Conservation (phyloP, 2,113 vertebrate species). For the Colistium nudipinnis region DNA sequence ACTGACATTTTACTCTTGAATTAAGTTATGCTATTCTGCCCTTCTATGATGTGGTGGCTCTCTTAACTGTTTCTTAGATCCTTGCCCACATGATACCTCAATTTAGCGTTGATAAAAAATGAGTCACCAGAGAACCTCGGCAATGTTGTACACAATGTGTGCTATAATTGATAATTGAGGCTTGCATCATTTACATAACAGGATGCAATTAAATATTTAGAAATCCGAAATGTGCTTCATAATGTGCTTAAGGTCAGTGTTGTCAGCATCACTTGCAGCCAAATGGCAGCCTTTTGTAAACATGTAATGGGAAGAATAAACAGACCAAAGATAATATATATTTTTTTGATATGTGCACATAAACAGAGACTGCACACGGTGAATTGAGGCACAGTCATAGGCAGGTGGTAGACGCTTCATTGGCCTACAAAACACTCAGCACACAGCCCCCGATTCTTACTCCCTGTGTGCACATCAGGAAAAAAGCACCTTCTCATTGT, state of each 20-base stretch:
- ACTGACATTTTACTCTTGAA: constrained; percentile 65
- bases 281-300: constrained; percentile 50
- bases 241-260: constrained; percentile 52
- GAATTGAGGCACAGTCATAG: constrained; percentile 9
- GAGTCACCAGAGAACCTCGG: constrained; percentile 15
- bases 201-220: constrained; percentile 65
- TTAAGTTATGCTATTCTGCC: constrained; percentile 51
- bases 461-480: constrained; percentile 11
- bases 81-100: constrained; percentile 39
- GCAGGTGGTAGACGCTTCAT: constrained; percentile 13
- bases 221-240: constrained; percentile 44
- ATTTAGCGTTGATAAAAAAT: constrained; percentile 52
- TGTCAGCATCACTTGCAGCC: constrained; percentile 24
- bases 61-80: constrained; percentile 23
- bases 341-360: constrained; percentile 45
- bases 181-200: constrained; percentile 51
- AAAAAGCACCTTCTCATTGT: constrained; percentile 19
- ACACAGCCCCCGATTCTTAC: background rate
- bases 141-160: constrained; percentile 18
- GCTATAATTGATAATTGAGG: constrained; percentile 53
- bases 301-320: constrained; percentile 32
- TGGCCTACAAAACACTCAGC: constrained; percentile 22
- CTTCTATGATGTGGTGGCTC: constrained; percentile 10
- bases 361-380: constrained; percentile 21
- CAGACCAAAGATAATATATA: constrained; percentile 31